These are phyloP conservation scores for Darevskia nairensis DNA, from an alignment of 2,797 vertebrate genomes.

Conservation along the genomic window DNA sequence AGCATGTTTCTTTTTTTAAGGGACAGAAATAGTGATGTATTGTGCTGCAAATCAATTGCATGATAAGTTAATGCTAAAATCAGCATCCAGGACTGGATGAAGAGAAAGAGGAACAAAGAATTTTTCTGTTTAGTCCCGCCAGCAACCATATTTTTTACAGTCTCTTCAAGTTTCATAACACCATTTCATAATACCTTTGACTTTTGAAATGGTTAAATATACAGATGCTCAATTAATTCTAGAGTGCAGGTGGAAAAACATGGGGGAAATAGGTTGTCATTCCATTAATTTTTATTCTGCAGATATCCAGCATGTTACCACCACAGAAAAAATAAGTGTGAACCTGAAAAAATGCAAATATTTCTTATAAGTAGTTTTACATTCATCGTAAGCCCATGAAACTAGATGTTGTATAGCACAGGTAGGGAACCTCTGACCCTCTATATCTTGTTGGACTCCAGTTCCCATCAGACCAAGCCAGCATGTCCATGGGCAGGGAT, in stretches of 20 bases:
- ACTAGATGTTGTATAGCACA: neutral
- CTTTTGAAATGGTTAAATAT: conserved; percentile 3
- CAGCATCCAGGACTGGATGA: neutral
- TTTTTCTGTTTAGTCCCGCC: accelerated
- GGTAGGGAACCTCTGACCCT: too few species aligned
- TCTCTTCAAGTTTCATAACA: neutral
- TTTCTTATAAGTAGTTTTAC: neutral
- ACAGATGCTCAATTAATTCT: neutral
- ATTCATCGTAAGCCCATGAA: neutral
- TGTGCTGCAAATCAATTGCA: conserved; percentile 22
- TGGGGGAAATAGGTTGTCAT: neutral
- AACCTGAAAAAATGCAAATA: conserved; percentile 17
- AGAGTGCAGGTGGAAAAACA: neutral
- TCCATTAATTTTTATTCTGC: neutral
- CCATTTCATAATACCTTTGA: neutral
- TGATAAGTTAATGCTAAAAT: conserved; percentile 34
- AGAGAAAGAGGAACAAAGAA: neutral
- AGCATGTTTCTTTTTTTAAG: conserved; percentile 10
- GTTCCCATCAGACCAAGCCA: too few species aligned
- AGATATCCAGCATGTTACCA: neutral
- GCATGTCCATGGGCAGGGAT: too few species aligned
- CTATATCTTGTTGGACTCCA: too few species aligned
- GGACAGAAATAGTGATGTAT: conserved; percentile 18
- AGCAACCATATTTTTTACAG: neutral
- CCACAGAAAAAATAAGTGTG: neutral